phyloP scores from a whole-genome alignment of 2,797 vertebrate genomes.

The Chloroceryle amazona region DNA sequence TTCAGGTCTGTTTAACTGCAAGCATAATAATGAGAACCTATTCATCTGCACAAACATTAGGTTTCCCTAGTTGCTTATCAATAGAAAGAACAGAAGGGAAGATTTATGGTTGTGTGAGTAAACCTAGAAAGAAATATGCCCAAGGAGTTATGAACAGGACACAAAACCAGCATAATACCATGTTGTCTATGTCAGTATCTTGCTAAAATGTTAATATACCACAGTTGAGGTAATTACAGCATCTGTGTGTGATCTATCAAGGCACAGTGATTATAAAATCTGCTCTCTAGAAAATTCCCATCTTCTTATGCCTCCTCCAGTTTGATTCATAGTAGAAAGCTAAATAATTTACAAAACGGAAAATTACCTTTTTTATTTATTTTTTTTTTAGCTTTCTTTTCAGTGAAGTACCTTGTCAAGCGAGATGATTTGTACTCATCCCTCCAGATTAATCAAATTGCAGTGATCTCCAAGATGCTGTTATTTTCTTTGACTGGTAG shows the following conservation, averaged over 20 bases:
- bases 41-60: background rate
- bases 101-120: background rate
- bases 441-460: background rate
- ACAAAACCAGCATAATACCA: background rate
- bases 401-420: background rate
- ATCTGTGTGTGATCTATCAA: slow-evolving; percentile 29
- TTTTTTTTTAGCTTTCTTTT: background rate
- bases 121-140: background rate
- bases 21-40: background rate
- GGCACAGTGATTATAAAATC: slow-evolving; percentile 6
- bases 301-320: background rate
- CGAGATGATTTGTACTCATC: background rate
- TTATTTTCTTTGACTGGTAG: slow-evolving; percentile 1
- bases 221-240: slow-evolving; percentile 14
- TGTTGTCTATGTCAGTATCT: background rate
- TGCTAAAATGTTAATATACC: slow-evolving; percentile 35
- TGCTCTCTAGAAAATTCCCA: slow-evolving; percentile 24
- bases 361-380: background rate
- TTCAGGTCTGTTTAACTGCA: background rate
- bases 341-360: slow-evolving; percentile 22
- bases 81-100: background rate
- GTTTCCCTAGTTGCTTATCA: background rate
- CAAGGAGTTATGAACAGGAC: background rate
- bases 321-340: slow-evolving; percentile 47
- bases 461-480: background rate